Conservation (phyloP, 2,888 invertebrate species). For the Platycheirus rosarum region DNA sequence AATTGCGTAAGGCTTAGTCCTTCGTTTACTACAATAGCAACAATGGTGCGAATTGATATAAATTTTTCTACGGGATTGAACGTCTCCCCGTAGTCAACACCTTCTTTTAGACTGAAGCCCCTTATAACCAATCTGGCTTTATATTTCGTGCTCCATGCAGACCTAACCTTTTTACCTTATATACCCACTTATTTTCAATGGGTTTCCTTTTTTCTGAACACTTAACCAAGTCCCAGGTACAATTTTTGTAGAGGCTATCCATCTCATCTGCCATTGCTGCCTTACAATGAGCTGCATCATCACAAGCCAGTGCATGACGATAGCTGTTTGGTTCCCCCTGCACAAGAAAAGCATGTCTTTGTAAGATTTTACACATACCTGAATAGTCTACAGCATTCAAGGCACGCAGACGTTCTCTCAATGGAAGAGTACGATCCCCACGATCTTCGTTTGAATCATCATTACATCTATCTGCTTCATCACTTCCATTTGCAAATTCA, state of each 20-base stretch:
- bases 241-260: too few relatives aligned
- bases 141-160: too few relatives aligned
- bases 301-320: too few relatives aligned
- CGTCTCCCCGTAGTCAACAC: constrained; percentile 52
- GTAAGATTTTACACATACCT: constrained; percentile 16
- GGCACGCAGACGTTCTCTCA: not conserved
- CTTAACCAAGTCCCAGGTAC: too few relatives aligned
- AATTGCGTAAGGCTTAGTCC: constrained; percentile 37
- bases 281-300: too few relatives aligned
- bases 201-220: too few relatives aligned
- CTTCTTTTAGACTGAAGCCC: constrained; percentile 52
- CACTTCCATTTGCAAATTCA: constrained; percentile 21
- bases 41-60: constrained; percentile 38
- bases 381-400: constrained; percentile 3
- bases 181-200: too few relatives aligned
- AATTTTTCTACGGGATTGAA: constrained; percentile 59
- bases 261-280: too few relatives aligned
- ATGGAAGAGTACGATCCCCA: not conserved
- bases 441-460: too few relatives aligned
- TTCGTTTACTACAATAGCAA: constrained; percentile 30
- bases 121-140: constrained; percentile 54
- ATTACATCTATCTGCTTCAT: constrained; percentile 3
- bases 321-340: too few relatives aligned
- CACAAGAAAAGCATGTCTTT: too few relatives aligned
- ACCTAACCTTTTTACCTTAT: too few relatives aligned